Base-by-base conservation (phyloP, 2,797 vertebrate genomes). In the Calcarius lapponicus region DNA sequence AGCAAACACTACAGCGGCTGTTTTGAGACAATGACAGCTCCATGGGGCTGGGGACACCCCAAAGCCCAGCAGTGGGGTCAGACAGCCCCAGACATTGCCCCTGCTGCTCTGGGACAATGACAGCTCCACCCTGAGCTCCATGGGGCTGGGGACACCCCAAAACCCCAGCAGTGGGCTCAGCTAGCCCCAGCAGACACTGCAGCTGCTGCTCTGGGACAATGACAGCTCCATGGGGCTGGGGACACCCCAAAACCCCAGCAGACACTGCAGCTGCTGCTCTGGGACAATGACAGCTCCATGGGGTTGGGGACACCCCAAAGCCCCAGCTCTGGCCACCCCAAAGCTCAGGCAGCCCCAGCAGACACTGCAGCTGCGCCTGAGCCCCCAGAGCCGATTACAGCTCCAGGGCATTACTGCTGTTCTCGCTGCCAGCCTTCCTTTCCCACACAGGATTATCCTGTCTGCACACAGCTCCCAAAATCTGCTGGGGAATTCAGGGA, bases 351-450 rank as follows among this genome's bases (percentile, higher is more conserved):
- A 17, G 26, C 50, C 50, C 69, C 6, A 1, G 6, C 69, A 85
- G 82, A 76, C 5, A 0, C 69, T 4, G 34, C 64, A 78, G 40
- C 69, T 32, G 53, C 31, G 9, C 2, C 71, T 51, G 43, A 34
- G 73, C 50, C 60, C 72, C 11, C 79, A 80, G 91, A 93, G 86
- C 88, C 3, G 75, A 95, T 91, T 96, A 90, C 5, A 26, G 86
- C 86, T 87, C 87, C 13, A 50, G 75, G 3, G 5, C 26, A 19
- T 69, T 9, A 6, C 60, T 75, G 43, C 10, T 17, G 32, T 42
- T 8, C 4, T 65, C 66, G 17, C 9, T 0, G 21, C 58, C 53
- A 1, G 48, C 66, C 20, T 38, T 36, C 86, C 71, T 2, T 65
- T 48, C 24, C 81, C 72, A 50, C 47, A 3, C 1, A 0, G 92